Percentiles rank a stretch among this genome's conserved stretches.
These are phyloP conservation scores for Podotricha telesiphe DNA, from an alignment of 2,888 invertebrate genomes.

Conservation along the genomic window DNA sequence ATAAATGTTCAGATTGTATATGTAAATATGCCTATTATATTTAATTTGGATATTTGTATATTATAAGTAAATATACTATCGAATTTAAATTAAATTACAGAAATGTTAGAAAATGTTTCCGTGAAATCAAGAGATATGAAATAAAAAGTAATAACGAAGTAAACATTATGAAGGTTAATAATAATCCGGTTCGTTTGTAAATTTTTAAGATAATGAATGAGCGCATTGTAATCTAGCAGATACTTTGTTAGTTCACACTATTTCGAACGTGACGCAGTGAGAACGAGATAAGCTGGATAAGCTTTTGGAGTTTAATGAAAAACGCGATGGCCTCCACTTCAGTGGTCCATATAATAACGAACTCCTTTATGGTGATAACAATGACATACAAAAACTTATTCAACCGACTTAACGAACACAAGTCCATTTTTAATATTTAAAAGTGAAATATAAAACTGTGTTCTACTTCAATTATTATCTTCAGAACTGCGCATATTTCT, in stretches of 20 bases:
- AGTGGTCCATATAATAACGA: slow-evolving; percentile 26
- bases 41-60: no score
- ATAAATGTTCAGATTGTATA: no score
- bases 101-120: background rate
- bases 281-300: background rate
- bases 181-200: slow-evolving; percentile 2
- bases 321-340: slow-evolving; percentile 1
- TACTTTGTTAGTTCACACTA: background rate
- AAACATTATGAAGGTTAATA: background rate
- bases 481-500: background rate
- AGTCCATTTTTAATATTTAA: slow-evolving; percentile 4
- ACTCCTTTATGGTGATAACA: slow-evolving; percentile 21
- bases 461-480: background rate
- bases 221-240: background rate
- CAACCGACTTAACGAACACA: slow-evolving; percentile 1
- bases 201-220: background rate
- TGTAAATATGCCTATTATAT: no score
- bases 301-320: slow-evolving; percentile 19
- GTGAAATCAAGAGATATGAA: slow-evolving; percentile 2
- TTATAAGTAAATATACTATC: background rate
- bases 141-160: slow-evolving; percentile 11
- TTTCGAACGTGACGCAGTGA: background rate
- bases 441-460: background rate
- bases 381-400: slow-evolving; percentile 28
- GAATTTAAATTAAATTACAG: background rate